Evolutionary conservation across 2,888 invertebrate species (phyloP), one percentile per base, ranked within the genome.

Genomic region (Phania funesta): DNA sequence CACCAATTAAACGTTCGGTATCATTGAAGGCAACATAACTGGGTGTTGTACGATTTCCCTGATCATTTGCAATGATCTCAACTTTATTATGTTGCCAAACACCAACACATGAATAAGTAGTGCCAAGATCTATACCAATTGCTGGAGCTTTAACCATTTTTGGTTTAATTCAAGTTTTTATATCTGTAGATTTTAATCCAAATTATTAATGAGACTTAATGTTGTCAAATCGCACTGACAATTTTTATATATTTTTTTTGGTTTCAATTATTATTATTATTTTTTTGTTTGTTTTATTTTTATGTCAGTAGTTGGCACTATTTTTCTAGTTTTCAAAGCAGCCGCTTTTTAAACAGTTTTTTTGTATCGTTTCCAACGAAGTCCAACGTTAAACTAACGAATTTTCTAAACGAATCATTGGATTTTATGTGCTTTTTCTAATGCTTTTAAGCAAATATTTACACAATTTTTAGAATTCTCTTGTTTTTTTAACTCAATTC

Each of bases 1-100:
- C 96, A 48, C 97, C 96, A 86, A 97, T 95, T 41, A 97, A 92
- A 60, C 96, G 92, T 90, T 97, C 96, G 3, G 94, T 94, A 85
- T 97, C 96, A 24, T 95, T 96, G 90, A 97, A 97, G 5, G 96
- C 96, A 62, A 97, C 96, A 91, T 96, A 97, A 84, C 95, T 95
- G 56, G 97, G 96, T 62, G 96, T 97, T 9, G 96, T 96, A 65
- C 96, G 92, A 90, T 97, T 97, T 83, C 96, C 97, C 91, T 96
- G 96, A 89, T 96, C 96, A 89, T 97, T 97, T 76, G 97, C 96
- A 88, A 97, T 96, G 89, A 95, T 95, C 89, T 95, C 95, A 81
- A 96, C 95, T 90, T 95, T 94, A 78, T 94, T 95, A 88, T 96
- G 94, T 88, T 95, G 95, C 93, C 95, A 96, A n/a, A 96, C 95